These are phyloP conservation scores for Bombus waltoni DNA, from an alignment of 1,140 invertebrate species.

Conservation along the genomic window DNA sequence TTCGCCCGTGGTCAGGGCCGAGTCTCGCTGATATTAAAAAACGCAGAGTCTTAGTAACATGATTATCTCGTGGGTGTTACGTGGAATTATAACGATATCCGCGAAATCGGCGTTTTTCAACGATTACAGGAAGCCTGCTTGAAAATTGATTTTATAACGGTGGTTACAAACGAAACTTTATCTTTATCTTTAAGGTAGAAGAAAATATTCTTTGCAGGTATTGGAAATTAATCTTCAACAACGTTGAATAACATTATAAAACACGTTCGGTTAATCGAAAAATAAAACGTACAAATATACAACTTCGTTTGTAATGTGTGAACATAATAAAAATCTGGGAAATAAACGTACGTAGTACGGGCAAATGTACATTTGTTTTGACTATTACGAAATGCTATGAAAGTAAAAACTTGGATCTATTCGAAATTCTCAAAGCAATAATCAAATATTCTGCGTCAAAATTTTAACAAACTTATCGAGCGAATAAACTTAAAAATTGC, in stretches of 20 bases:
- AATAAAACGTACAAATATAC: background rate
- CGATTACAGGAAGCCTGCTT: background rate
- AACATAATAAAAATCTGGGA: too few species aligned
- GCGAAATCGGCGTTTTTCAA: slow-evolving; percentile 66
- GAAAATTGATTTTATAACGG: background rate
- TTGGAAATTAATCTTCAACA: background rate
- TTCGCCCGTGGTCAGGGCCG: slow-evolving; percentile 73
- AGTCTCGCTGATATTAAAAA: slow-evolving; percentile 82
- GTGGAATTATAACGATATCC: slow-evolving; percentile 74
- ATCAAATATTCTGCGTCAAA: background rate
- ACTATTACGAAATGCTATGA: background rate
- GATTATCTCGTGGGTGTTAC: slow-evolving; percentile 80
- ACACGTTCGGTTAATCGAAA: background rate
- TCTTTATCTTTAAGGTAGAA: background rate
- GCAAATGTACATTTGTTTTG: background rate
- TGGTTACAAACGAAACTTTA: background rate
- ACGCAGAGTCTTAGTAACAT: slow-evolving; percentile 82
- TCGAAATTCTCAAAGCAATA: background rate
- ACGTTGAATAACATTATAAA: background rate
- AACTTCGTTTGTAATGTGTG: too few species aligned
- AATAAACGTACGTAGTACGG: too few species aligned
- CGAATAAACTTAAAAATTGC: too few species aligned
- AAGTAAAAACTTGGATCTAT: background rate
- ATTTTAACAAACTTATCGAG: too few species aligned
- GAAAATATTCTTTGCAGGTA: background rate